These are phyloP conservation scores for Sapajus apella DNA, from an alignment of 2,113 vertebrate species.

Conservation along the genomic window DNA sequence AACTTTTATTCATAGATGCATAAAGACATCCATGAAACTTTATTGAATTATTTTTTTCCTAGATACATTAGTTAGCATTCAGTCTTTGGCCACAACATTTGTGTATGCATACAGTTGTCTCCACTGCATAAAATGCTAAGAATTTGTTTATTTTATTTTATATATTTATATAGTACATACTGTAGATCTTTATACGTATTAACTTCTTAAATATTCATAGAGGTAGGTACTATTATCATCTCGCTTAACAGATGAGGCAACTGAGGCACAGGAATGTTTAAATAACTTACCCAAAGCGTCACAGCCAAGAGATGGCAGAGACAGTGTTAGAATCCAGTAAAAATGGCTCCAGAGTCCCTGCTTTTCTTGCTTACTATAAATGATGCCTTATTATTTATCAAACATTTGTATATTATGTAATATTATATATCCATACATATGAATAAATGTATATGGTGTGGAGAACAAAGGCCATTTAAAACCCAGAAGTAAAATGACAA, in stretches of 20 bases:
- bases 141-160: background rate
- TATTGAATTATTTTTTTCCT: background rate
- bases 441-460: background rate
- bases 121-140: background rate
- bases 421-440: background rate
- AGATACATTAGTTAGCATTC: background rate
- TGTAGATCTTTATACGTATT: background rate
- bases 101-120: background rate
- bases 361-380: background rate
- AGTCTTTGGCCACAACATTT: background rate
- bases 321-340: background rate
- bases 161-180: background rate
- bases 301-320: background rate
- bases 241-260: background rate
- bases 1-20: background rate
- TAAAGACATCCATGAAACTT: background rate
- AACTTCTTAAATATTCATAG: background rate
- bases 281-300: background rate
- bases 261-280: background rate
- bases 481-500: background rate
- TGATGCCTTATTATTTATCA: background rate
- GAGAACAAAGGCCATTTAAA: background rate
- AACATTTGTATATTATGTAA: background rate
- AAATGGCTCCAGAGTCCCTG: background rate
- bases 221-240: background rate